Evolutionary conservation across 2,888 invertebrate genomes (phyloP).

Genomic region (Eurytoma adleriae): DNA sequence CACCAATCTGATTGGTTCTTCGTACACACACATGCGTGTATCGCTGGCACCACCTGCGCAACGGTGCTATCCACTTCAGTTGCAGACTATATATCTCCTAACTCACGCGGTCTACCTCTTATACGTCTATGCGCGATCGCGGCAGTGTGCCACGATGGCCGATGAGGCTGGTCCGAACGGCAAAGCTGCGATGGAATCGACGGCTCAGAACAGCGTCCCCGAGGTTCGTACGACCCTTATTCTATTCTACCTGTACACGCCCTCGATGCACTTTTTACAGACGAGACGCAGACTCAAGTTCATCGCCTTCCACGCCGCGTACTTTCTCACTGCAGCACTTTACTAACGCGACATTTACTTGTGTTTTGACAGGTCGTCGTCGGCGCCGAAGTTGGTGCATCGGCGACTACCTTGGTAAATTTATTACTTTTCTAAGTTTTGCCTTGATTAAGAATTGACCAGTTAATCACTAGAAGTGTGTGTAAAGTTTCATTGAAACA

Average conservation of each 20-base stretch:
- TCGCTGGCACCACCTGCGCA: too few species aligned
- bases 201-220: slow-evolving; percentile 65
- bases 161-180: slow-evolving; percentile 71
- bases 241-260: background rate
- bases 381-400: slow-evolving; percentile 62
- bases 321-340: too few species aligned
- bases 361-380: slow-evolving; percentile 71
- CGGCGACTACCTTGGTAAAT: slow-evolving; percentile 48
- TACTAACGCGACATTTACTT: slow-evolving; percentile 17
- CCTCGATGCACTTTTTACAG: background rate
- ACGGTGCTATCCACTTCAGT: too few species aligned
- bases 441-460: background rate
- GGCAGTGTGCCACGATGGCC: slow-evolving; percentile 73
- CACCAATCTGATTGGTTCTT: too few species aligned
- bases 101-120: too few species aligned
- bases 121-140: background rate
- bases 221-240: slow-evolving; percentile 65
- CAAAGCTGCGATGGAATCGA: slow-evolving; percentile 70
- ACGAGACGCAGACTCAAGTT: background rate
- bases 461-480: too few species aligned
- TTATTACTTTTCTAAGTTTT: background rate
- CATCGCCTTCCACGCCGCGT: too few species aligned
- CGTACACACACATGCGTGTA: too few species aligned
- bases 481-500: too few species aligned
- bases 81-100: too few species aligned